phyloP scores from a whole-genome alignment of 2,113 vertebrate species.

The Pithys albifrons region DNA sequence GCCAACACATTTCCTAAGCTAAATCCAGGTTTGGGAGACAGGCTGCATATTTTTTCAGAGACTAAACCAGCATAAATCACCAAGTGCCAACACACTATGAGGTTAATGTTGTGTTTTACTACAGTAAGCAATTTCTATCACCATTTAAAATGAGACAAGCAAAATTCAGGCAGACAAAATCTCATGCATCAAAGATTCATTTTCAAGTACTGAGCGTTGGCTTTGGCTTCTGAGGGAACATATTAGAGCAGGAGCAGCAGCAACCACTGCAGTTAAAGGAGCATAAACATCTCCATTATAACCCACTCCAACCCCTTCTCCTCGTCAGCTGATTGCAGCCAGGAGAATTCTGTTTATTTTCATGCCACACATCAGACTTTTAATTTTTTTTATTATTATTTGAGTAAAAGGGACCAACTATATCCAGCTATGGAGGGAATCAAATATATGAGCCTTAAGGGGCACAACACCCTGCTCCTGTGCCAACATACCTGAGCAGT shows the following conservation, averaged over 20 bases:
- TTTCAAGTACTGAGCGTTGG: slow-evolving; percentile 16
- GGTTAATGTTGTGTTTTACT: slow-evolving; percentile 69
- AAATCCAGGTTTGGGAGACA: slow-evolving; percentile 49
- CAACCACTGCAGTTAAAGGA: neutral
- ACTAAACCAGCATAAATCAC: slow-evolving; percentile 59
- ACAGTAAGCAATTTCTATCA: slow-evolving; percentile 66
- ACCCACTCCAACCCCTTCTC: neutral
- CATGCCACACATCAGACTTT: neutral
- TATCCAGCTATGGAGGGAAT: neutral
- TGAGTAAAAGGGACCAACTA: neutral
- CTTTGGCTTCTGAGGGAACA: neutral
- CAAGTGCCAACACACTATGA: slow-evolving; percentile 44
- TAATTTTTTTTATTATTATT: neutral
- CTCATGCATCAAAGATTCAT: slow-evolving; percentile 30
- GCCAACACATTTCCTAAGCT: slow-evolving; percentile 54
- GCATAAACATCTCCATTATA: neutral
- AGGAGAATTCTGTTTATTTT: slow-evolving; percentile 9
- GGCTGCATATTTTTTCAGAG: slow-evolving; percentile 52
- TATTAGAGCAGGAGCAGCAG: neutral
- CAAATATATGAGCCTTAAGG: neutral
- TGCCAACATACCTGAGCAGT: neutral
- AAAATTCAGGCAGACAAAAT: slow-evolving; percentile 60
- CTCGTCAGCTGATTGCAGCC: neutral
- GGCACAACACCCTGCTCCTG: neutral
- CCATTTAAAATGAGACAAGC: slow-evolving; percentile 62